phyloP scores from a whole-genome alignment of 2,113 vertebrate species.

The Seriola dumerili region DNA sequence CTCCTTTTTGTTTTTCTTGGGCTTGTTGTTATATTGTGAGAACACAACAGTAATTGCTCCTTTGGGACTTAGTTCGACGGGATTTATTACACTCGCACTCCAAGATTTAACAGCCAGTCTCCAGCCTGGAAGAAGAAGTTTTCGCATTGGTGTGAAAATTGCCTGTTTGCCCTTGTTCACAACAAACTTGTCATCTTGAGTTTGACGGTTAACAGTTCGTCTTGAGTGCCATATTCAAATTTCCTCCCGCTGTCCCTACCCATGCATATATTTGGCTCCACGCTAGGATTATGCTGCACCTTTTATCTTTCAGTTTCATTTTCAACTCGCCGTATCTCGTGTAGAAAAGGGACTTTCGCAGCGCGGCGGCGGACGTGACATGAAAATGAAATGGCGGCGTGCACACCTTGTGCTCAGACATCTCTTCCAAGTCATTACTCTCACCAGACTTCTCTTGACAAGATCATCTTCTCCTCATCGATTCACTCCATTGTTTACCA shows the following conservation, averaged over 20 bases:
- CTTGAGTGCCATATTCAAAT: slow-evolving; percentile 57
- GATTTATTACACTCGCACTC: slow-evolving; percentile 54
- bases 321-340: slow-evolving; percentile 38
- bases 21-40: slow-evolving; percentile 56
- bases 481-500: slow-evolving; percentile 55
- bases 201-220: slow-evolving; percentile 62
- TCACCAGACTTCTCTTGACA: slow-evolving; percentile 54
- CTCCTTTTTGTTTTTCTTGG: slow-evolving; percentile 61
- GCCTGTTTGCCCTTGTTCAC: slow-evolving; percentile 60
- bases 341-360: slow-evolving; percentile 46
- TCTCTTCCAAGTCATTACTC: slow-evolving; percentile 44
- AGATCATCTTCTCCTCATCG: slow-evolving; percentile 57
- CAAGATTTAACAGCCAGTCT: slow-evolving; percentile 47
- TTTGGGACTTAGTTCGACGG: slow-evolving; percentile 47
- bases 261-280: slow-evolving; percentile 51
- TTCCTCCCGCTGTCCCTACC: slow-evolving; percentile 32
- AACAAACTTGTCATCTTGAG: slow-evolving; percentile 69
- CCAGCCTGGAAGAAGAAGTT: slow-evolving; percentile 39
- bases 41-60: slow-evolving; percentile 73
- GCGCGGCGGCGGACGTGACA: slow-evolving; percentile 51
- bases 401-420: slow-evolving; percentile 15
- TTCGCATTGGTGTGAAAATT: slow-evolving; percentile 59
- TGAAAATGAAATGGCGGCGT: slow-evolving; percentile 35
- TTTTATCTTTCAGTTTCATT: slow-evolving; percentile 67
- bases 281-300: slow-evolving; percentile 44